Evolutionary conservation across 1,140 invertebrate genomes (phyloP), one percentile per base, ranked within the genome.

Genomic region (Trypoxylus dichotomus): DNA sequence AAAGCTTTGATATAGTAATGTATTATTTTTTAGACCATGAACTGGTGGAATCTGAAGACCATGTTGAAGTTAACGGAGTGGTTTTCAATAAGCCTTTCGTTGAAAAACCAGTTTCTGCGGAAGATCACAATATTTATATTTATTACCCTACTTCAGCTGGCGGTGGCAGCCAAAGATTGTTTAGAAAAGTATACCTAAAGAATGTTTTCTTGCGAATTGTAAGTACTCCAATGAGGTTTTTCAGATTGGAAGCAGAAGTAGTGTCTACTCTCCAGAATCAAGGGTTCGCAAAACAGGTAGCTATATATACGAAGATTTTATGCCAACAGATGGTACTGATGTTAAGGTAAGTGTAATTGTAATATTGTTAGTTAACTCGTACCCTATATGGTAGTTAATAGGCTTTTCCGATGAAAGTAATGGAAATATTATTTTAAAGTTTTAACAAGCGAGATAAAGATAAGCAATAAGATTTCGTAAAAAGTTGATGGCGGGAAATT

Each of bases 251-350:
- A 98, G 97, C 86, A 91, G 98, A 73, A 99, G 97, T 86, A 98
- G 97, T 87, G 97, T 99, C 54, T 99, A 99, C 87, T 98, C 97
- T 1, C 95, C 96, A 10, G 97, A 98, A 87, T 98, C 96, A 68
- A 91, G 96, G 81, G 96, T 99, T 15, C 90, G 98, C 32, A 98
- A 97, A 88, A 96, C 95, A 21, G 98, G 98, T 19, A 99, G 97
- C 10, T 99, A 97, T 88, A 99, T 99, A 85, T 99, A 99, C 86
- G 98, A 99, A 92, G 98, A 99, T 88, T 99, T 99, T 87, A 99
- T 99, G 97, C 98, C 98, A 1, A 99, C 98, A 25, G 98, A 99
- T 91, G 98, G 98, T 86, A 92, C 94, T 29, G 94, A 96, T 89
- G 94, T 96, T 6, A 96, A 96, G 88, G 94, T 94, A 84, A 84